These are phyloP conservation scores for Channa striata DNA, from an alignment of 2,797 vertebrate species.

Conservation along the genomic window DNA sequence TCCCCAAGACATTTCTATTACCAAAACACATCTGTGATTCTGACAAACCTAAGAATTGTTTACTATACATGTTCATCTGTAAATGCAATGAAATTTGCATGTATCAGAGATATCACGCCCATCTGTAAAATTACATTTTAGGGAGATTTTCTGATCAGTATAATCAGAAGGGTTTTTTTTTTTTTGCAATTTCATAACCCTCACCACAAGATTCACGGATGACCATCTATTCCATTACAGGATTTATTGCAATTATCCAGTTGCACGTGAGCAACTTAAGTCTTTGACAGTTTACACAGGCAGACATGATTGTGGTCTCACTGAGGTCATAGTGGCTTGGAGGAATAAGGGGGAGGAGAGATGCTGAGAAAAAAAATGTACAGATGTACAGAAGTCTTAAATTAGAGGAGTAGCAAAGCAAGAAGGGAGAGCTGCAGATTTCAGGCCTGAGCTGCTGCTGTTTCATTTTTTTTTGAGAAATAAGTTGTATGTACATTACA, in stretches of 20 bases:
- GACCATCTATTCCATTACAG: slow-evolving; percentile 17
- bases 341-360: slow-evolving; percentile 74
- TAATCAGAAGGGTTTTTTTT: slow-evolving; percentile 9
- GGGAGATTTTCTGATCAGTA: background rate
- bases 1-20: slow-evolving; percentile 84
- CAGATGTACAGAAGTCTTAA: slow-evolving; percentile 79
- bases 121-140: background rate
- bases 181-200: slow-evolving; percentile 4
- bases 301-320: slow-evolving; percentile 45
- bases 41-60: slow-evolving; percentile 37
- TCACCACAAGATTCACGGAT: slow-evolving; percentile 5
- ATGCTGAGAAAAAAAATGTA: slow-evolving; percentile 54
- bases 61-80: slow-evolving; percentile 20
- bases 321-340: slow-evolving; percentile 68
- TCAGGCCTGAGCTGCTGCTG: slow-evolving; percentile 33
- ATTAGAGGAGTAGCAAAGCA: slow-evolving; percentile 68
- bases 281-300: slow-evolving; percentile 36
- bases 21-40: slow-evolving; percentile 71
- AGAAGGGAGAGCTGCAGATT: slow-evolving; percentile 41
- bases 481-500: background rate
- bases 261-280: slow-evolving; percentile 45
- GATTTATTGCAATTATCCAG: slow-evolving; percentile 26
- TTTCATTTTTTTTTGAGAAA: slow-evolving; percentile 6
- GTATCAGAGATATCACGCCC: background rate
- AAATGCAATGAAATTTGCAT: slow-evolving; percentile 1